Base-by-base conservation (phyloP, 2,797 vertebrate genomes). In the Danio kyathit region DNA sequence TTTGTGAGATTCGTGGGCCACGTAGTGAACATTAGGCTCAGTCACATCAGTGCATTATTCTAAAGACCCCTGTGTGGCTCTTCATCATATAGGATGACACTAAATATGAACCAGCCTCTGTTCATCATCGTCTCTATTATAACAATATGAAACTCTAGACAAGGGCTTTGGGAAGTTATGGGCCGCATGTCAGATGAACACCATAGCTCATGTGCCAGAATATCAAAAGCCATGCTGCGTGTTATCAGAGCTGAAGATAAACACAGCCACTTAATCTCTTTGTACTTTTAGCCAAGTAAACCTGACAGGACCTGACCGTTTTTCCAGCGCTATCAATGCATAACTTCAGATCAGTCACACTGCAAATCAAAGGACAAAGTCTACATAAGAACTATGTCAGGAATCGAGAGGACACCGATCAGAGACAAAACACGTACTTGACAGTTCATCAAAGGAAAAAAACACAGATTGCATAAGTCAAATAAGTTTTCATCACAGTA, bases 171-270 rank as follows among this genome's bases (percentile, higher is more conserved):
- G 59, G 56, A 60, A 48, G 43, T 74, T 66, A 52, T 40, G 56
- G 73, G 44, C 60, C 4, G n/a, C 56, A 59, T 82, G 82, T 84
- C 70, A 74, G 79, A 84, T 79, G 49, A 80, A 56, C 80, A 43
- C 59, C 17, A 69, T 52, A 74, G 48, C 74, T 59, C 69, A 46
- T 63, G 71, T 44, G 48, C 19, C 54, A 81, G 66, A 84, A 75
- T 74, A 80, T 85, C 71, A 84, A 80, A 79, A 87, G 51, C 64
- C 79, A 40, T 54, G 51, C 52, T 79, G 76, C 79, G 84, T 85
- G 82, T 86, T 86, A 84, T 82, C 69, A 29, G 52, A 76, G 78
- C 65, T 76, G 69, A 77, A 70, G 66, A 75, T 81, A 80, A 83
- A 86, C 67, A 81, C 69, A 21, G 76, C 9, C 54, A n/a, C 61